A percentile compares a stretch with the other conserved stretches of the same genome.
phyloP scores from a whole-genome alignment of 2,797 vertebrate genomes.

The Tamandua tetradactyla region DNA sequence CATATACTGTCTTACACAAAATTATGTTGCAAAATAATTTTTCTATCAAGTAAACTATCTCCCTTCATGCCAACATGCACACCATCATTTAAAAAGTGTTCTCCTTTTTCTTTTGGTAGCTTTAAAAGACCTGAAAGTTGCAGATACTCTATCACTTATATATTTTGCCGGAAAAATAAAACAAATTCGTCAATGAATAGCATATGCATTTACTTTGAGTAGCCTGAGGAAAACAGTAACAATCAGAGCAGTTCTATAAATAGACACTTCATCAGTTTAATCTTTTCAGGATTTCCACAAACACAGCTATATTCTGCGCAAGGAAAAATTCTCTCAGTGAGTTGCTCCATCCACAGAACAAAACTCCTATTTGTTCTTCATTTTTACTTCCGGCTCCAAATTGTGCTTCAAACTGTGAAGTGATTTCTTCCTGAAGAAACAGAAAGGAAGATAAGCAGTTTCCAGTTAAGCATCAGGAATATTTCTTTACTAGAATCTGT shows the following conservation, averaged over 20 bases:
- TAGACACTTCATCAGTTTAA: slow-evolving; percentile 72
- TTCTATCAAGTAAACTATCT: background rate
- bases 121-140: slow-evolving; percentile 42
- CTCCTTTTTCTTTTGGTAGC: slow-evolving; percentile 41
- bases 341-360: slow-evolving; percentile 43
- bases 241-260: slow-evolving; percentile 75
- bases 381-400: slow-evolving; percentile 19
- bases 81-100: background rate
- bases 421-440: background rate
- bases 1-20: slow-evolving; percentile 15
- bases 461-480: background rate
- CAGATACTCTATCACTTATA: slow-evolving; percentile 42
- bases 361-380: slow-evolving; percentile 30
- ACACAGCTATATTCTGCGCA: slow-evolving; percentile 71
- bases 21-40: slow-evolving; percentile 33
- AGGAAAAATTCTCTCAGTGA: slow-evolving; percentile 68
- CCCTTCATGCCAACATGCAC: background rate
- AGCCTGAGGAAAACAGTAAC: slow-evolving; percentile 72
- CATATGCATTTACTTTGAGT: slow-evolving; percentile 75
- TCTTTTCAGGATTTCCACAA: slow-evolving; percentile 77
- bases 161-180: slow-evolving; percentile 56
- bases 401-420: background rate
- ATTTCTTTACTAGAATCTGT: slow-evolving; percentile 21
- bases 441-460: slow-evolving; percentile 31
- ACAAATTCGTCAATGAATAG: slow-evolving; percentile 64